These are phyloP conservation scores for Pegoplata infirma DNA, from an alignment of 2,888 invertebrate genomes.

Conservation along the genomic window DNA sequence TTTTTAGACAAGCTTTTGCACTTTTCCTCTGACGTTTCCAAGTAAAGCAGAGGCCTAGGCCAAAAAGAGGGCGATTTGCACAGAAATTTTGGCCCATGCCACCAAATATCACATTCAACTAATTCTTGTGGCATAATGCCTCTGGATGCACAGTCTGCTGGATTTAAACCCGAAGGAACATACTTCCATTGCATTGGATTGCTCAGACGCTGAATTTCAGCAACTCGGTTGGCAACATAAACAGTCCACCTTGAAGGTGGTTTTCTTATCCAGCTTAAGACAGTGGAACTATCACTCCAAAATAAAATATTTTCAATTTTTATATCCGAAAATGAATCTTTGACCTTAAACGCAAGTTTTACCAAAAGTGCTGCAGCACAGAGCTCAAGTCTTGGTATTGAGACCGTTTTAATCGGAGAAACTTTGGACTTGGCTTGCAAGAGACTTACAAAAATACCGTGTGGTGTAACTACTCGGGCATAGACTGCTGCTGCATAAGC, in stretches of 20 bases:
- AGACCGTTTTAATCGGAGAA: conserved; percentile 17
- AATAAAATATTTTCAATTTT: conserved; percentile 20
- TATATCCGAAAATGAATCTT: no score
- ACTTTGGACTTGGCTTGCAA: no score
- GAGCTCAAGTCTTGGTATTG: conserved; percentile 19
- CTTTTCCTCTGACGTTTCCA: neutral
- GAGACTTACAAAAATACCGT: no score
- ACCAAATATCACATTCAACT: neutral
- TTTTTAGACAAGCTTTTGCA: neutral
- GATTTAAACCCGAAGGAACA: neutral
- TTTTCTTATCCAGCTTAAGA: no score
- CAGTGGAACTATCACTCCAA: conserved; percentile 44
- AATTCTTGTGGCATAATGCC: neutral
- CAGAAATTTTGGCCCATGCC: neutral
- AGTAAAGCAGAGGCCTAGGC: neutral
- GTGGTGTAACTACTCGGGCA: no score
- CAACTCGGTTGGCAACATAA: no score
- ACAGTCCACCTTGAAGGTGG: no score
- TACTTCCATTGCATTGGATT: neutral
- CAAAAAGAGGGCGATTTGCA: neutral
- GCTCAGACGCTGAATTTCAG: neutral
- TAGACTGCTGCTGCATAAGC: no score
- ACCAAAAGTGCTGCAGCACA: conserved; percentile 8
- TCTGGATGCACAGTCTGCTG: neutral
- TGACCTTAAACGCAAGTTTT: no score